Base-by-base conservation (phyloP, 2,113 vertebrate species). In the Saimiri boliviensis region DNA sequence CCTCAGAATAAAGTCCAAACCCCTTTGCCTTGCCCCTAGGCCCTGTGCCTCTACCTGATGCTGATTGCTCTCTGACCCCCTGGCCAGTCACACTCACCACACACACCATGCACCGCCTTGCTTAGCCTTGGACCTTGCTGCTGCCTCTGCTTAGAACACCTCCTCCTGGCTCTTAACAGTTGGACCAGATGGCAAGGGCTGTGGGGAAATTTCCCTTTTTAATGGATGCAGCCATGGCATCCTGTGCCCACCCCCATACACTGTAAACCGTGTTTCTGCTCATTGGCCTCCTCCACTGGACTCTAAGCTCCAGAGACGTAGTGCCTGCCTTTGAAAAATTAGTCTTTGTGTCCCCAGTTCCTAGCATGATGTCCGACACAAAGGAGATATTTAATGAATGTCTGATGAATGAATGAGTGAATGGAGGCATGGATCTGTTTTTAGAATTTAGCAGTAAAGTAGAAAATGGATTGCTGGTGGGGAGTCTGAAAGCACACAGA, bases 381-480 rank as follows among this genome's bases (percentile, higher is more conserved):
- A 92, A 93, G 68, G 58, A 89, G n/a, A 80, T 68, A n/a, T 9
- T 77, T 93, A 77, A 79, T 74, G 86, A 68, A 83, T 79, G 47
- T 71, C 85, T 91, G 42, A 79, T 71, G 76, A 90, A 93, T 87
- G 60, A 63, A 32, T 63, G 52, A 74, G 92, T 40, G 11, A 86
- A 95, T 66, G 52, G 32, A 93, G 71, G 63, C 63, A 84, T 81
- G 77, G 76, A 86, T 85, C 73, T 70, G n/a, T 37, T 95, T 90
- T 93, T 76, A 86, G 92, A 95, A 89, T 93, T 76, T 54, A 92
- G 27, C 95, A 77, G n/a, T 84, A 92, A 94, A 95, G 74, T 94
- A 37, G 54, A 93, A 92, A 95, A 92, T 81, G 42, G 37, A 85
- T 79, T 71, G 76, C 89, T 32, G 1, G 96, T 63, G 37, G 96